phyloP scores from a whole-genome alignment of 2,888 invertebrate genomes.

The Dryococelus australis region DNA sequence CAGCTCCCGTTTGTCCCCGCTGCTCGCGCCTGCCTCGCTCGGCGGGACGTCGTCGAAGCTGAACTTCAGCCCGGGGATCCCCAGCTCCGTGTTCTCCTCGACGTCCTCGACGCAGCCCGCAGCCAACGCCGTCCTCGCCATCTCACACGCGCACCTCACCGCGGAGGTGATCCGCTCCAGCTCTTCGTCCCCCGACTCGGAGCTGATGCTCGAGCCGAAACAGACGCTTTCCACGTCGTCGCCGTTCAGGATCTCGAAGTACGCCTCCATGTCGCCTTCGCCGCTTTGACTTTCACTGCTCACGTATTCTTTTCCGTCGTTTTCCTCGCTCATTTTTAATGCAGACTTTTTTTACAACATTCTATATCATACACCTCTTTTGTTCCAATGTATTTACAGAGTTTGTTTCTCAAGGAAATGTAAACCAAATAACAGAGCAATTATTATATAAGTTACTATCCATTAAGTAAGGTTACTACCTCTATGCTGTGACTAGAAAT shows the following conservation, averaged over 20 bases:
- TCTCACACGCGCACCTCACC: background rate
- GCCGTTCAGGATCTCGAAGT: background rate
- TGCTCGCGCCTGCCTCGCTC: background rate
- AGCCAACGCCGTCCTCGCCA: background rate
- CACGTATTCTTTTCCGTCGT: background rate
- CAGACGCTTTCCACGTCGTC: background rate
- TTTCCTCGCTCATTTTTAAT: background rate
- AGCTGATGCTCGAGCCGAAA: background rate
- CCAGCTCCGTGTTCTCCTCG: background rate
- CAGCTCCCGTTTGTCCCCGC: background rate
- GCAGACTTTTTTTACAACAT: background rate
- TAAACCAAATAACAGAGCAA: background rate
- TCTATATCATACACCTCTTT: background rate
- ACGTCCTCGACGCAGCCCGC: background rate
- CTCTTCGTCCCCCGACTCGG: background rate
- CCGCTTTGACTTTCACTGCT: background rate
- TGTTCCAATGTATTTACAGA: background rate
- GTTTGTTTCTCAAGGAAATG: background rate
- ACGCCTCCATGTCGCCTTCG: background rate
- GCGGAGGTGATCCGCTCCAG: background rate
- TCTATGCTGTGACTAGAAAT: no score
- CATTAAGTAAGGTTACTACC: no score
- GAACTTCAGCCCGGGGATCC: background rate
- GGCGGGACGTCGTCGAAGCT: background rate
- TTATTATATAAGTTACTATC: no score